These are phyloP conservation scores for Laticauda colubrina DNA, from an alignment of 2,113 vertebrate species.

Conservation along the genomic window DNA sequence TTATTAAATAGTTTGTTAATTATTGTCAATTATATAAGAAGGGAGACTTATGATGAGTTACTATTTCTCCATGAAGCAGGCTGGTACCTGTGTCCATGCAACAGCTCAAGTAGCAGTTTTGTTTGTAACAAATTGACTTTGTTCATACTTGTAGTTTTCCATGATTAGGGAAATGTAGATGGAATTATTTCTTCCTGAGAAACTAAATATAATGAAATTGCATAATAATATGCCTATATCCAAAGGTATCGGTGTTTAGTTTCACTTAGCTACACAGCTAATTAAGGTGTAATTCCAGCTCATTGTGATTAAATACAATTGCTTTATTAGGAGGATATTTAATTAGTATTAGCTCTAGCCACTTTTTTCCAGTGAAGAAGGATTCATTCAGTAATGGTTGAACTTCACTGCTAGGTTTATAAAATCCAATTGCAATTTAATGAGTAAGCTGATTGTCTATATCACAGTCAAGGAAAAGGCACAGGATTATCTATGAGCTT, in stretches of 20 bases:
- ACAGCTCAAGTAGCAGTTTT: background rate
- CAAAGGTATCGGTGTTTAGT: conserved; percentile 39
- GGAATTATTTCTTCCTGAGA: conserved; percentile 12
- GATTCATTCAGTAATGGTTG: conserved; percentile 41
- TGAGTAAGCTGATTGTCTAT: conserved; percentile 20
- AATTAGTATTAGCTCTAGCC: conserved; percentile 36
- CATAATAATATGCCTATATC: background rate
- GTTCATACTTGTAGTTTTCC: conserved; percentile 23
- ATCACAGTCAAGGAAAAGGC: background rate
- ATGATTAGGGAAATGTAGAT: conserved; percentile 14
- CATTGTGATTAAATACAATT: conserved; percentile 36
- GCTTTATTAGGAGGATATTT: conserved; percentile 50
- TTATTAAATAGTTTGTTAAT: background rate
- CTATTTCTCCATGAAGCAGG: background rate
- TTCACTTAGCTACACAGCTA: conserved; percentile 29
- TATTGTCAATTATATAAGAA: background rate
- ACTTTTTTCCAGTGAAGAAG: conserved; percentile 24
- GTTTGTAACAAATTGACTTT: background rate
- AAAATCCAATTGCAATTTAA: conserved; percentile 42
- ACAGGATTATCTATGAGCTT: background rate
- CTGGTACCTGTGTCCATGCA: background rate
- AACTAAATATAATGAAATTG: background rate
- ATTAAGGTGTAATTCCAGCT: conserved; percentile 40
- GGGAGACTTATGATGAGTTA: background rate
- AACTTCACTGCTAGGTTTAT: conserved; percentile 32